Percentiles rank a stretch among this genome's conserved stretches.
Evolutionary conservation across 2,797 vertebrate species (phyloP).

Genomic region (Bryconaethiops microstoma): DNA sequence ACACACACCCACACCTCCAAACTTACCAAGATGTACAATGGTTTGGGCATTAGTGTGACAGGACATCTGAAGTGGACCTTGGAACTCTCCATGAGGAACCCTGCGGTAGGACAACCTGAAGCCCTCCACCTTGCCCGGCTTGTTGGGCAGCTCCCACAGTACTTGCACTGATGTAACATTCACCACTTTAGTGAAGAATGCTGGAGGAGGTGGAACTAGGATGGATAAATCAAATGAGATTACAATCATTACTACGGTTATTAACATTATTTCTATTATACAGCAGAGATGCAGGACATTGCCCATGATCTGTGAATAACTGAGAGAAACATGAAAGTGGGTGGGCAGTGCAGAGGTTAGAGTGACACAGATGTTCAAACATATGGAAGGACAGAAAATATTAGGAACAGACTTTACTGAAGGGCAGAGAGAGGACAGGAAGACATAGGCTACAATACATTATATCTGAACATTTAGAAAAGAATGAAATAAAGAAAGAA

Average conservation of each 20-base stretch:
- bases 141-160: slow-evolving; percentile 65
- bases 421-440: slow-evolving; percentile 8
- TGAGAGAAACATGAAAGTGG: neutral
- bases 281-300: neutral
- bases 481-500: too few species aligned
- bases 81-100: slow-evolving; percentile 60
- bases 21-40: slow-evolving; percentile 63
- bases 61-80: slow-evolving; percentile 62
- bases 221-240: neutral
- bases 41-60: slow-evolving; percentile 62
- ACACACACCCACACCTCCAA: neutral
- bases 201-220: slow-evolving; percentile 63
- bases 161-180: slow-evolving; percentile 61
- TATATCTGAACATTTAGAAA: neutral
- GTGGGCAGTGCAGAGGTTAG: slow-evolving; percentile 4
- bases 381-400: slow-evolving; percentile 15
- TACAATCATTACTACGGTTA: neutral
- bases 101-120: slow-evolving; percentile 66
- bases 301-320: neutral
- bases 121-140: slow-evolving; percentile 58
- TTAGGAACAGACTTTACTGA: neutral
- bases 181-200: slow-evolving; percentile 67
- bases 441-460: neutral
- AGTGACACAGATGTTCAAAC: slow-evolving; percentile 30
- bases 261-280: neutral